Conservation (phyloP, 2,888 invertebrate genomes). For the Apomyelois bistriatella region DNA sequence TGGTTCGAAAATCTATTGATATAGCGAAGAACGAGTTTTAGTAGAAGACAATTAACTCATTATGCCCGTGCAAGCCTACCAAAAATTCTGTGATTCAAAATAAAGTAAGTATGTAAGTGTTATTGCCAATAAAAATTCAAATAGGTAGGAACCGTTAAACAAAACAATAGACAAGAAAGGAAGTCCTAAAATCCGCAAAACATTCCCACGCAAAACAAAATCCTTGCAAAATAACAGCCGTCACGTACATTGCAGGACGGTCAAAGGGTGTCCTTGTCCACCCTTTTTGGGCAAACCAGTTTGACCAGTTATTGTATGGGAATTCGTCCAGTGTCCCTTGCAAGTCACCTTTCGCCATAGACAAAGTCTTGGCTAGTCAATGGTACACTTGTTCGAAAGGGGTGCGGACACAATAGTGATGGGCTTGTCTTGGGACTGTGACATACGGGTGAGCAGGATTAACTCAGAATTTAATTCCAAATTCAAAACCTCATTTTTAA, state of each 20-base stretch:
- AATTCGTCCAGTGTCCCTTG: constrained; percentile 49
- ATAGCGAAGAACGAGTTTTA: too few relatives aligned
- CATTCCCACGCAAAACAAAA: constrained; percentile 41
- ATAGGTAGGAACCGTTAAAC: too few relatives aligned
- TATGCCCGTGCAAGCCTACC: too few relatives aligned
- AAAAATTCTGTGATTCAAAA: too few relatives aligned
- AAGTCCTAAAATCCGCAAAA: background rate
- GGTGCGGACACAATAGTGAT: constrained; percentile 16
- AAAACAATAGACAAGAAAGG: constrained; percentile 5
- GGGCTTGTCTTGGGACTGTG: constrained; percentile 20
- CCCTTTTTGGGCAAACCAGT: constrained; percentile 57
- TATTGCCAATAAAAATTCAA: too few relatives aligned
- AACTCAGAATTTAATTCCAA: background rate
- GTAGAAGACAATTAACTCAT: too few relatives aligned
- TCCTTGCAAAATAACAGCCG: constrained; percentile 45
- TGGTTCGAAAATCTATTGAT: too few relatives aligned
- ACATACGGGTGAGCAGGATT: constrained; percentile 23
- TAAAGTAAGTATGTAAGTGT: too few relatives aligned
- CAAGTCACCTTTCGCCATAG: background rate
- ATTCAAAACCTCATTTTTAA: too few relatives aligned
- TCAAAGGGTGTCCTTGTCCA: constrained; percentile 50
- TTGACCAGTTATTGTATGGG: constrained; percentile 67
- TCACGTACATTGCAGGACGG: constrained; percentile 48
- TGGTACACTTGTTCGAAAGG: constrained; percentile 35
- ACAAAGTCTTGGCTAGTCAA: constrained; percentile 8